phyloP scores from a whole-genome alignment of 1,140 invertebrate genomes.

The Penaeus indicus region DNA sequence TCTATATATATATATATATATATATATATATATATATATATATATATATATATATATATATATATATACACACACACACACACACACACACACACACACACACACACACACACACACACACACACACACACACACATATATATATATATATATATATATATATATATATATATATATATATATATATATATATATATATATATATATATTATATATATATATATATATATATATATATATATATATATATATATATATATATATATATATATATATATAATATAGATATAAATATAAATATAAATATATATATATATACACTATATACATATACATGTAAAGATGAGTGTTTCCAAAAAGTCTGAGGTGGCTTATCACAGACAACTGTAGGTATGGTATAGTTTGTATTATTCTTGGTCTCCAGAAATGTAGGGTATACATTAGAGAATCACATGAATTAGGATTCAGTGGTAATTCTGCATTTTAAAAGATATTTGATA shows the following conservation, averaged over 20 bases:
- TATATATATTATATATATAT: slow-evolving; percentile 21
- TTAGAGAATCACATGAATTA: too few species aligned
- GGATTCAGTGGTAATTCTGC: too few species aligned
- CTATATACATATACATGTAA: not conserved
- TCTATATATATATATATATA: too few species aligned
- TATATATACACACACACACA: not conserved
- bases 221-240: slow-evolving; percentile 28
- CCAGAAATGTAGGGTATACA: too few species aligned
- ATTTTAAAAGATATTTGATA: too few species aligned
- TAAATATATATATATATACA: slow-evolving; percentile 18
- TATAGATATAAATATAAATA: too few species aligned
- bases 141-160: slow-evolving; percentile 1
- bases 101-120: too few species aligned
- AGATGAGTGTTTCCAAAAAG: too few species aligned
- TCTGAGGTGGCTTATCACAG: not conserved
- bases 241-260: slow-evolving; percentile 17
- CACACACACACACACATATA: not conserved
- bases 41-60: slow-evolving; percentile 28
- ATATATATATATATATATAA: slow-evolving; percentile 4
- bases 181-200: not conserved
- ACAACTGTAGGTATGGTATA: too few species aligned
- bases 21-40: slow-evolving; percentile 26
- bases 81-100: too few species aligned
- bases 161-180: too few species aligned
- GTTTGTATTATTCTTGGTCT: too few species aligned